A percentile compares a stretch with the other conserved stretches of the same genome.
phyloP scores from a whole-genome alignment of 1,140 invertebrate species.

The Aphelinus certus region DNA sequence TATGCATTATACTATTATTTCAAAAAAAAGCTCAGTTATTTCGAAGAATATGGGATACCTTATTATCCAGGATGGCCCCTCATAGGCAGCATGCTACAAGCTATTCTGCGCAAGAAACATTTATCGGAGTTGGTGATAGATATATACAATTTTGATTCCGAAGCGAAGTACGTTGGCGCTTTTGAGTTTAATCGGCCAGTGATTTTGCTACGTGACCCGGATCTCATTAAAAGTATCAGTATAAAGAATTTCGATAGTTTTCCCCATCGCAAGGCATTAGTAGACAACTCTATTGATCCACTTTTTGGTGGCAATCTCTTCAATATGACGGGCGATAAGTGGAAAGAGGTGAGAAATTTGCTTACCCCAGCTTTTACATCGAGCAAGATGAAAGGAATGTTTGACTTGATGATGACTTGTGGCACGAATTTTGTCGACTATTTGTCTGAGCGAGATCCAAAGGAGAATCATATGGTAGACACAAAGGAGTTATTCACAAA shows the following conservation, averaged over 20 bases:
- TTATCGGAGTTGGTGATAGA: conserved; percentile 34
- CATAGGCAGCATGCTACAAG: conserved; percentile 37
- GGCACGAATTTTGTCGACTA: conserved; percentile 38
- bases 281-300: conserved; percentile 62
- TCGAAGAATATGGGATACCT: conserved; percentile 24
- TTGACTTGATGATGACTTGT: conserved; percentile 50
- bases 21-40: neutral
- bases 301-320: conserved; percentile 66
- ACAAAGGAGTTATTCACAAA: conserved; percentile 50
- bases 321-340: conserved; percentile 64
- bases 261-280: conserved; percentile 63
- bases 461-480: conserved; percentile 10
- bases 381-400: conserved; percentile 60
- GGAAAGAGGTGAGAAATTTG: conserved; percentile 55
- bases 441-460: neutral
- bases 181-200: conserved; percentile 66
- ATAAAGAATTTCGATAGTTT: conserved; percentile 76
- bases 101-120: conserved; percentile 27
- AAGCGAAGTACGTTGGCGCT: conserved; percentile 60
- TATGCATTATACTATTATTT: neutral
- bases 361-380: conserved; percentile 61
- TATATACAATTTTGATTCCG: conserved; percentile 13
- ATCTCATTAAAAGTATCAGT: conserved; percentile 69
- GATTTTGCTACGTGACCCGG: conserved; percentile 69
- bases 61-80: conserved; percentile 32